These are phyloP conservation scores for Ferdinandea cuprea DNA, from an alignment of 2,888 invertebrate species.

Conservation along the genomic window DNA sequence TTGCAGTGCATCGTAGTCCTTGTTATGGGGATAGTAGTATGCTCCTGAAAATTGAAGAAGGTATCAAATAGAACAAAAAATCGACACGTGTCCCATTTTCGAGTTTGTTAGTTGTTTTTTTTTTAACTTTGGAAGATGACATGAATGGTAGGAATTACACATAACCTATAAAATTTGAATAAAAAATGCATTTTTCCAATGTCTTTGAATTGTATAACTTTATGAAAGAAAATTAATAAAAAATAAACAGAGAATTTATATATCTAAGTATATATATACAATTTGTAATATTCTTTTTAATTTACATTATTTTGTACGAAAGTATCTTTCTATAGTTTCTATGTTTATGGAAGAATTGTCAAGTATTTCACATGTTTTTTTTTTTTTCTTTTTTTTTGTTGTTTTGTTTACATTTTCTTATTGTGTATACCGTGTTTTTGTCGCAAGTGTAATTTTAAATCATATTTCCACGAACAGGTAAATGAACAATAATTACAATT, in stretches of 20 bases:
- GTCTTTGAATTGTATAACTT: slow-evolving; percentile 72
- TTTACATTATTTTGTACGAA: slow-evolving; percentile 74
- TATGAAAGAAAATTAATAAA: slow-evolving; percentile 66
- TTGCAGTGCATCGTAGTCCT: slow-evolving; percentile 19
- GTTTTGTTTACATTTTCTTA: slow-evolving; percentile 80
- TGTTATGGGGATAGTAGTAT: slow-evolving; percentile 12
- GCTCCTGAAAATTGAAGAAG: slow-evolving; percentile 68
- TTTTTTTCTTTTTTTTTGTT: slow-evolving; percentile 66
- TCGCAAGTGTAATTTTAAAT: slow-evolving; percentile 82
- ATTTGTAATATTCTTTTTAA: slow-evolving; percentile 17
- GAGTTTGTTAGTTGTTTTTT: slow-evolving; percentile 20
- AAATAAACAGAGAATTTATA: slow-evolving; percentile 60
- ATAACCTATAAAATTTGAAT: slow-evolving; percentile 28
- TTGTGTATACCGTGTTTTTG: slow-evolving; percentile 83
- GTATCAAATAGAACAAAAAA: slow-evolving; percentile 64
- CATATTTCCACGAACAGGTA: slow-evolving; percentile 83
- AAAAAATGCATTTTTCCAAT: slow-evolving; percentile 68
- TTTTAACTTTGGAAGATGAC: slow-evolving; percentile 28
- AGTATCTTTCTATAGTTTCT: slow-evolving; percentile 78
- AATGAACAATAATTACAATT: slow-evolving; percentile 82
- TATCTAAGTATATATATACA: slow-evolving; percentile 25
- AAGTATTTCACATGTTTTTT: slow-evolving; percentile 7
- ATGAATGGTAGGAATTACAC: neutral
- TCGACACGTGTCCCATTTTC: slow-evolving; percentile 16
- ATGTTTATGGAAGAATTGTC: slow-evolving; percentile 70